Conservation (phyloP, 2,888 invertebrate genomes). For the Pocota personata region DNA sequence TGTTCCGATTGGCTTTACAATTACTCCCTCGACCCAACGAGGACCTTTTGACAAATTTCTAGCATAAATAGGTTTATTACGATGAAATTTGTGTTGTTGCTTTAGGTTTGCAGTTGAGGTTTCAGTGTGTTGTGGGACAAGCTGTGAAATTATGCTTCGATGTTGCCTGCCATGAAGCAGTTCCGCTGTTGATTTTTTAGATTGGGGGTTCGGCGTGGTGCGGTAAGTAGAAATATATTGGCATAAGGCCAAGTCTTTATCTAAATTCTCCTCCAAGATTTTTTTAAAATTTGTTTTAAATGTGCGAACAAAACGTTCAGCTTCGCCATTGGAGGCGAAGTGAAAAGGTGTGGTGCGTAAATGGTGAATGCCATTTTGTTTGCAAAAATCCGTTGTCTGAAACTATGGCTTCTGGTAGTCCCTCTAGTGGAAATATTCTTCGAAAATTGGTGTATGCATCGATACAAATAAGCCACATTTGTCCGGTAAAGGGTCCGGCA, state of each 20-base stretch:
- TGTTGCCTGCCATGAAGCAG: neutral
- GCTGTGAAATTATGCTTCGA: neutral
- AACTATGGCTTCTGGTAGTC: neutral
- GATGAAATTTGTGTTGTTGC: no score
- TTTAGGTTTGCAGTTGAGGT: no score
- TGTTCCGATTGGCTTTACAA: no score
- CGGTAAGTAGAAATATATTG: neutral
- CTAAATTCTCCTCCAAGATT: neutral
- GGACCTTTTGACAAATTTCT: no score
- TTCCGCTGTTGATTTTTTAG: neutral
- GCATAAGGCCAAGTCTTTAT: neutral
- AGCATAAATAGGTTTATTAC: no score
- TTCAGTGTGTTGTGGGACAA: no score
- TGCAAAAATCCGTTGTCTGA: neutral
- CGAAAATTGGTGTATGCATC: neutral
- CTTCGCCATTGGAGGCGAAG: no score
- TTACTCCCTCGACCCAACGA: neutral
- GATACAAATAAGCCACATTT: conserved; percentile 5
- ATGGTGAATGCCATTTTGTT: neutral
- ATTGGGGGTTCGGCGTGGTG: neutral
- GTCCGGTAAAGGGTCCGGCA: neutral
- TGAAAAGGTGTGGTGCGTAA: no score
- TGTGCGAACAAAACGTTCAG: no score
- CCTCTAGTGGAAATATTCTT: no score
- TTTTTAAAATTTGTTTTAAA: no score